phyloP scores from a whole-genome alignment of 2,797 vertebrate species.

The Brotula barbata region DNA sequence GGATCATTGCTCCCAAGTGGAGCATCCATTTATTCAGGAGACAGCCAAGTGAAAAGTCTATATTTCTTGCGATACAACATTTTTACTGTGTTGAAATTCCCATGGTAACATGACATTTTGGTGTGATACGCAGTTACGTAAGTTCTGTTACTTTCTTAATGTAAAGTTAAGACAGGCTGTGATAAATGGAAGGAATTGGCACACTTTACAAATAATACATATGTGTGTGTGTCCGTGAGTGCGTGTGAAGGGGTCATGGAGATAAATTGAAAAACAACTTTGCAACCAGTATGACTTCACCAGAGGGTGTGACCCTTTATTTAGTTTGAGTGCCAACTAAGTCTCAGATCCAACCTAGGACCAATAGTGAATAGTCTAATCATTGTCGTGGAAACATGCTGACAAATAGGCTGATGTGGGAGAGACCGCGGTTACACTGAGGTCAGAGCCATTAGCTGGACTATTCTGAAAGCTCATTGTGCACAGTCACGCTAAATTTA shows the following conservation, averaged over 20 bases:
- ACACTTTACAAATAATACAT: background rate
- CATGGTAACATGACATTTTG: slow-evolving; percentile 1
- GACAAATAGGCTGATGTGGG: slow-evolving; percentile 50
- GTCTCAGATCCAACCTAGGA: slow-evolving; percentile 9
- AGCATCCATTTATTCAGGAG: slow-evolving; percentile 25
- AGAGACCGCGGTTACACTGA: slow-evolving; percentile 26
- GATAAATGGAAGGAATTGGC: background rate
- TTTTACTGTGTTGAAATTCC: slow-evolving; percentile 6
- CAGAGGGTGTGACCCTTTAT: slow-evolving; percentile 15
- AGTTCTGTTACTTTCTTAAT: too few relatives aligned
- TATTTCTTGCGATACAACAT: slow-evolving; percentile 16
- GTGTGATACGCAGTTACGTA: slow-evolving; percentile 1
- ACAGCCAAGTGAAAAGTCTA: slow-evolving; percentile 23
- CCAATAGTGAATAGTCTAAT: slow-evolving; percentile 31
- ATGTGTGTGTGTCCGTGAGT: background rate
- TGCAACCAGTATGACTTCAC: slow-evolving; percentile 49
- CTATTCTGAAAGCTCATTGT: slow-evolving; percentile 1
- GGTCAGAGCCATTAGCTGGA: slow-evolving; percentile 32
- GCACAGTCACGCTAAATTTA: background rate
- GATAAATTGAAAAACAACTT: slow-evolving; percentile 32
- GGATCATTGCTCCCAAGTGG: slow-evolving; percentile 41
- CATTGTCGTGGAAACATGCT: slow-evolving; percentile 39
- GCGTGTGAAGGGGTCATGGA: background rate
- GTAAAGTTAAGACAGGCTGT: too few relatives aligned
- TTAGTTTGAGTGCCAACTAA: slow-evolving; percentile 22